Conservation (phyloP, 1,140 invertebrate species). For the Leucophenga varia region DNA sequence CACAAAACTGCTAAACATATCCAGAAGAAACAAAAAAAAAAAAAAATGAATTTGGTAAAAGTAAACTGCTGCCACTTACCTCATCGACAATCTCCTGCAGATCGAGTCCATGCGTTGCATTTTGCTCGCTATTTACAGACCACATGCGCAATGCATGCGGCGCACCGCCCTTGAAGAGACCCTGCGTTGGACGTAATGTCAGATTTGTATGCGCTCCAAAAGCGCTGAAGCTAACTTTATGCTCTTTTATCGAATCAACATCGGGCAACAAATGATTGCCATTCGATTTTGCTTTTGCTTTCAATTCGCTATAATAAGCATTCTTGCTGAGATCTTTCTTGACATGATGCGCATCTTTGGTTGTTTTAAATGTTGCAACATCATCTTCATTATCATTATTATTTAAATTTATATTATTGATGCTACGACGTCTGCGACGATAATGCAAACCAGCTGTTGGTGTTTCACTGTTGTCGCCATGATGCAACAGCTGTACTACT, state of each 20-base stretch:
- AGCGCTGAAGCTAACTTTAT: constrained; percentile 73
- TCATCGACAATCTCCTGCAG: constrained; percentile 67
- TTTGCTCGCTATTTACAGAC: constrained; percentile 67
- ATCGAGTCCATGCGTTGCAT: constrained; percentile 72
- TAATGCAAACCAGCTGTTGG: constrained; percentile 15
- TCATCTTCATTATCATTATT: too few species aligned
- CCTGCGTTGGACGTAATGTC: constrained; percentile 70
- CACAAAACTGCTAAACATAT: too few species aligned
- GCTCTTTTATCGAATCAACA: constrained; percentile 57
- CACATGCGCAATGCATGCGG: constrained; percentile 72
- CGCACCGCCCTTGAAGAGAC: constrained; percentile 67
- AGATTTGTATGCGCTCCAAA: constrained; percentile 74
- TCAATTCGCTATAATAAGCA: constrained; percentile 50
- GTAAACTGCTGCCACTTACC: constrained; percentile 31
- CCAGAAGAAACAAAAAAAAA: not conserved
- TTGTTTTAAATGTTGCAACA: too few species aligned
- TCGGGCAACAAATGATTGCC: constrained; percentile 35
- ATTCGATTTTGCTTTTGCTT: constrained; percentile 22
- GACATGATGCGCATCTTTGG: constrained; percentile 54
- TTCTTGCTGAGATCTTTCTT: constrained; percentile 56
- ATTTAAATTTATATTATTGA: too few species aligned
- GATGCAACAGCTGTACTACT: constrained; percentile 60
- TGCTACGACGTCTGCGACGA: constrained; percentile 54
- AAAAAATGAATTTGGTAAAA: not conserved
- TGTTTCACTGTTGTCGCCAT: constrained; percentile 47